Base-by-base conservation (phyloP, 2,888 invertebrate species). In the Suillia variegata region DNA sequence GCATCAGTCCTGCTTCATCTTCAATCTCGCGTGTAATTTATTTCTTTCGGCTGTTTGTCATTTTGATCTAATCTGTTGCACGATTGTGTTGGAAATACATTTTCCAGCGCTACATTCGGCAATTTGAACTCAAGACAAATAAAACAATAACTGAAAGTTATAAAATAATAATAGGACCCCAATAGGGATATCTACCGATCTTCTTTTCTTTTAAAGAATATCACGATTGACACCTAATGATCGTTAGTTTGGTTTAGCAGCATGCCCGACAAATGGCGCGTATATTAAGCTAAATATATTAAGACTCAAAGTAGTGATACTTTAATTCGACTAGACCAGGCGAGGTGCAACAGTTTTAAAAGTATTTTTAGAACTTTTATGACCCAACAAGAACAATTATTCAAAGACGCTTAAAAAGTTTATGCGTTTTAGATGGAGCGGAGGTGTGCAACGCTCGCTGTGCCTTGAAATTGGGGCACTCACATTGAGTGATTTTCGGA, bases 21-120 rank as follows among this genome's bases (percentile, higher is more conserved):
- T 53, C 34, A 5, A 22, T n/a, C 22, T 48, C 24, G 17, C 61
- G 47, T 59, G 47, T 66, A 65, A 67, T 69, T 69, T 69, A 69
- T 69, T 66, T 62, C 67, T 64, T 66, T 65, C 67, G 68, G 60
- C 67, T 68, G 68, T 64, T 67, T 69, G 66, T 67, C 67, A 67
- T 66, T 66, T 58, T 63, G 65, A 68, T 67, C 65, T 62, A 64
- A 67, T 66, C 65, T 65, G 64, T 63, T 34, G n/a, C 18, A 18
- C 21, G 18, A 38, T 31, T 10, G 18, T 45, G 45, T 45, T 45
- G 10, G 38, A 13, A 38, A 13, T 38, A n/a, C n/a, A n/a, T n/a
- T n/a, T n/a, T n/a, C n/a, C n/a, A n/a, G n/a, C n/a, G n/a, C n/a
- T n/a, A n/a, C n/a, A n/a, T n/a, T n/a, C n/a, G n/a, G n/a, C n/a